Base-by-base conservation (phyloP, 1,140 invertebrate species). In the Cydia splendana region DNA sequence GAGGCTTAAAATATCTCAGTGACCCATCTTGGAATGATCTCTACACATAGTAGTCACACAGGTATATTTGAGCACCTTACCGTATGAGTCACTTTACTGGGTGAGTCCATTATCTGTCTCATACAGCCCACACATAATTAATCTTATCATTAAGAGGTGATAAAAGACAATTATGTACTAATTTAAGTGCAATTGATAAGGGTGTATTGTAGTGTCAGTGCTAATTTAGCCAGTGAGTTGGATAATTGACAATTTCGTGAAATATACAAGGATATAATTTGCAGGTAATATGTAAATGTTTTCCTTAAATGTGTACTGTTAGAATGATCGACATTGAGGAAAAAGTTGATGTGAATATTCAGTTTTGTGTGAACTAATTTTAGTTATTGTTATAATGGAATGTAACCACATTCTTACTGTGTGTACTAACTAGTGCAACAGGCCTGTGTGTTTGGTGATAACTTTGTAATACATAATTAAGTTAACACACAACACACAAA, bases 101-200 rank as follows among this genome's bases (percentile, higher is more conserved):
- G 53, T 20, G 53, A 57, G 53, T 2, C n/a, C 53, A 57, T 18
- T 57, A 57, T n/a, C 15, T 57, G 15, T 57, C 53, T 18, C n/a
- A 18, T n/a, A n/a, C 12, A 15, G 48, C 53, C 53, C 53, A 57
- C 53, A 57, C 53, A 57, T 15, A 57, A 57, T 57, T 57, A 57
- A 57, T 57, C 53, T 57, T 57, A 57, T 57, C 53, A 57, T 57
- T 57, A 18, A n/a, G 48, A 51, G 48, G 53, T 57, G 53, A 57
- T 57, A 57, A 57, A 57, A 57, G 48, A 57, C 53, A 57, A 57
- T 42, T 2, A 15, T 57, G 53, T 57, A 57, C 15, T 57, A n/a
- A 57, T 51, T 51, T 51, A 18, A 57, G 53, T 57, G 53, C 53
- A 57, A 57, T 57, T 57, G 53, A 57, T 57, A 57, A 57, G 38